Evolutionary conservation across 2,888 invertebrate species (phyloP).

Genomic region (Caenorhabditis sp.): DNA sequence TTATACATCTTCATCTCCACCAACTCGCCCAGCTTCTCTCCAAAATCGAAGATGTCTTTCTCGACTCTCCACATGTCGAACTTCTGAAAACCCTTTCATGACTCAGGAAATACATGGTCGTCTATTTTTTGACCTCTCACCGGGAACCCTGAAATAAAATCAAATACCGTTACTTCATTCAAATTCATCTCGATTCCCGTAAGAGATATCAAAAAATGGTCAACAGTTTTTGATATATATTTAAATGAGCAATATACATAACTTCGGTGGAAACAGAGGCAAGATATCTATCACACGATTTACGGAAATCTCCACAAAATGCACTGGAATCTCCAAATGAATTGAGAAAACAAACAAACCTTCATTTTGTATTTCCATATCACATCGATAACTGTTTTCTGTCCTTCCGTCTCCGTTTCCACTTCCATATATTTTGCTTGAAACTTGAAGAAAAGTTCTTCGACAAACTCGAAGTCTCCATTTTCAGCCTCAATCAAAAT

Average conservation of each 20-base stretch:
- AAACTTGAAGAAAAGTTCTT: constrained; percentile 51
- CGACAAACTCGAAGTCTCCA: constrained; percentile 41
- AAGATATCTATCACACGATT: no score
- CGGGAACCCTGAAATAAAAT: no score
- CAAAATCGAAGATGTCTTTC: constrained; percentile 54
- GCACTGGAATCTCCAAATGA: no score
- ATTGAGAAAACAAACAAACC: constrained; percentile 1
- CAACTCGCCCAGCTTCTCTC: constrained; percentile 52
- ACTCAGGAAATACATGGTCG: no score
- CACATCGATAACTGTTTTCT: constrained; percentile 43
- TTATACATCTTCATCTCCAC: constrained; percentile 47
- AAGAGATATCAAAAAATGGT: no score
- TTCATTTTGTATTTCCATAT: constrained; percentile 42
- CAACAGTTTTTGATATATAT: no score
- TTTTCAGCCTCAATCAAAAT: constrained; percentile 41
- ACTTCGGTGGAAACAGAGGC: no score
- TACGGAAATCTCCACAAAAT: no score
- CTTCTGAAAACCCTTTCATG: constrained; percentile 21
- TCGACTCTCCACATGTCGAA: constrained; percentile 60
- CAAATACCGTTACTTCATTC: no score
- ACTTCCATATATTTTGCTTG: constrained; percentile 44
- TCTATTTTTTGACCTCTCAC: no score
- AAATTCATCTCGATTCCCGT: no score
- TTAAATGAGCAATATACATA: no score
- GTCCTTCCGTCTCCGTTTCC: constrained; percentile 14